Conservation (phyloP, 2,888 invertebrate species). For the Drymonia ruficornis region DNA sequence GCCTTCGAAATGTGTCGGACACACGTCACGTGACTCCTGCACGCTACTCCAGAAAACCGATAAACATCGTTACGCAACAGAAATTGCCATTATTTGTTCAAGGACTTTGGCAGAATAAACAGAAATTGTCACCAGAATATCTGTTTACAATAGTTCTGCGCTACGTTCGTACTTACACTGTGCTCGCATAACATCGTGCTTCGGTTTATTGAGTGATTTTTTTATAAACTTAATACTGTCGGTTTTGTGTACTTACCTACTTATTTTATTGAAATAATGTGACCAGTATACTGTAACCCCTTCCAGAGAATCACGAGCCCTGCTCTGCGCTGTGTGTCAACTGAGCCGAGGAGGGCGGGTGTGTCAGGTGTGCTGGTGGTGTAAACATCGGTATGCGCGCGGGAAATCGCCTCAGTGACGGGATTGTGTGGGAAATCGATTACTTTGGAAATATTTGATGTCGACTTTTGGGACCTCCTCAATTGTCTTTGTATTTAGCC, state of each 20-base stretch:
- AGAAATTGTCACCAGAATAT: neutral
- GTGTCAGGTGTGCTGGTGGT: neutral
- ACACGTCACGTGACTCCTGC: too few species aligned
- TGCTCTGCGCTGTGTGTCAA: neutral
- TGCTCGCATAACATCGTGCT: neutral
- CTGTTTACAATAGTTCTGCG: neutral
- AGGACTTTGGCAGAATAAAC: too few species aligned
- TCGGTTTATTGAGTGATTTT: slow-evolving; percentile 13
- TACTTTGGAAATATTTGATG: slow-evolving; percentile 14
- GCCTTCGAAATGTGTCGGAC: too few species aligned
- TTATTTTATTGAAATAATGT: slow-evolving; percentile 19
- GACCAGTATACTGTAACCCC: slow-evolving; percentile 13
- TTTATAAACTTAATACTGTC: slow-evolving; percentile 13
- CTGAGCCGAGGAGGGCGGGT: neutral
- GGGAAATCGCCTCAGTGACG: slow-evolving; percentile 12
- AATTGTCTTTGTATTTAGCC: slow-evolving; percentile 9
- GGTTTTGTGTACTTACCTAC: slow-evolving; percentile 20
- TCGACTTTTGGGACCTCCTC: slow-evolving; percentile 6
- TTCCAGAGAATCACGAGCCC: neutral
- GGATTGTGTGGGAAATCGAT: slow-evolving; percentile 18
- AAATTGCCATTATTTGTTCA: too few species aligned
- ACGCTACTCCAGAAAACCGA: too few species aligned
- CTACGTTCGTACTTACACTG: neutral
- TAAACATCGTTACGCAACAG: too few species aligned
- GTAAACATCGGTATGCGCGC: neutral